Evolutionary conservation across 2,888 invertebrate genomes (phyloP), one percentile per base, ranked within the genome.

Genomic region (Xestia xanthographa): DNA sequence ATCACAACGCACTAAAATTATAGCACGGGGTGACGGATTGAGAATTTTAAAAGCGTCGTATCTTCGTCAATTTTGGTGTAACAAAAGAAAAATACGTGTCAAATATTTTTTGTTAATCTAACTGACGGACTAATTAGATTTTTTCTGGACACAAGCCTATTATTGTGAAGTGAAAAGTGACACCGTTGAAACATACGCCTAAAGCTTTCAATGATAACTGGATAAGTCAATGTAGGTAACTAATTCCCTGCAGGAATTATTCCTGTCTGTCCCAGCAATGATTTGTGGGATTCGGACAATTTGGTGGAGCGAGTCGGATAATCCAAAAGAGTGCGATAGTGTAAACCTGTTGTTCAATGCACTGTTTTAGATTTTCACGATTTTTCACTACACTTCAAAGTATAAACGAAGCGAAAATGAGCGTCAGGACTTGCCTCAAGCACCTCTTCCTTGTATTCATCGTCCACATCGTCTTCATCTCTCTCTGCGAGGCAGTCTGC

Each of bases 401-500:
- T n/a, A n/a, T n/a, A n/a, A n/a, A n/a, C n/a, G n/a, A n/a, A n/a
- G n/a, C n/a, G n/a, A n/a, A n/a, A n/a, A n/a, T 38, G 26, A 11
- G 62, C 4, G 9, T 20, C 43, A n/a, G 14, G 8, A 34, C 70
- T 71, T 66, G 50, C 82, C 65, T 84, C 50, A 11, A 9, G 20
- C 1, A 88, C 68, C 60, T 60, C 62, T 0, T 45, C 4, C 43
- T 72, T 80, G 67, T 72, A 87, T 66, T 77, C 45, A 11, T 88
- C 69, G 29, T 85, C 80, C 0, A 77, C 63, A 2, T 72, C 74
- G 12, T 58, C 63, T 6, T 62, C 45, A 0, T 50, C n/a, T 45
- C 81, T 78, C 38, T 80, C 75, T 2, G 56, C 66, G 22, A 80
- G 66, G 74, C 80, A 85, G 53, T 82, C 62, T 29, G 74, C n/a